Percentiles rank a stretch among this genome's conserved stretches.
Evolutionary conservation across 2,797 vertebrate species (phyloP).

Genomic region (Acrossocheilus fasciatus): DNA sequence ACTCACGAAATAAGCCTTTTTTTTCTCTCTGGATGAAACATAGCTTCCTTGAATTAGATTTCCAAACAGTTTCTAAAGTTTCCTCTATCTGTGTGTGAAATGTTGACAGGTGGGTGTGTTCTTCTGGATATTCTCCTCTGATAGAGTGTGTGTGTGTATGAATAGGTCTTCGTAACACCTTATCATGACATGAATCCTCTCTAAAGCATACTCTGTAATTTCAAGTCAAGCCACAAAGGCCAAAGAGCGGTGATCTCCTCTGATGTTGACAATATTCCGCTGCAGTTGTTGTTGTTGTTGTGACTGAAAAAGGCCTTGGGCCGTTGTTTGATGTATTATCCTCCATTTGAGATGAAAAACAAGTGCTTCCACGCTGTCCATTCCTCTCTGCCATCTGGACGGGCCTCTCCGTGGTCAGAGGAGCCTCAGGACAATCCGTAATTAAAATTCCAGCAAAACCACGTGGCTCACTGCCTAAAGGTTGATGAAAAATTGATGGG

Average conservation of each 20-base stretch:
- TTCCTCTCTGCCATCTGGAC: slow-evolving; percentile 49
- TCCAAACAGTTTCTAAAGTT: not conserved
- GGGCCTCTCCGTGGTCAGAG: slow-evolving; percentile 53
- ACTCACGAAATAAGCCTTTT: not conserved
- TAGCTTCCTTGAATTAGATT: not conserved
- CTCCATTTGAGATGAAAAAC: slow-evolving; percentile 60
- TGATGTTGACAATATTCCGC: slow-evolving; percentile 51
- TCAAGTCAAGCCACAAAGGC: slow-evolving; percentile 36
- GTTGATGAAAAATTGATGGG: slow-evolving; percentile 68
- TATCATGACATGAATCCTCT: slow-evolving; percentile 25
- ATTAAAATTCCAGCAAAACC: slow-evolving; percentile 67
- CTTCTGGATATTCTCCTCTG: not conserved
- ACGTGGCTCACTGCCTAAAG: slow-evolving; percentile 61
- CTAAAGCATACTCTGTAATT: slow-evolving; percentile 8
- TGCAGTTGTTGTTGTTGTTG: slow-evolving; percentile 46
- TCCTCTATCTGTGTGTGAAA: not conserved
- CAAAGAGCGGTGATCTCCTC: slow-evolving; percentile 40
- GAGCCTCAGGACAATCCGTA: slow-evolving; percentile 61
- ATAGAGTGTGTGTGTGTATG: slow-evolving; percentile 7
- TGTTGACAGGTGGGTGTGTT: not conserved
- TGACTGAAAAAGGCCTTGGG: slow-evolving; percentile 57
- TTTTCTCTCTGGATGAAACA: not conserved
- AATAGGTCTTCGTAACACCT: slow-evolving; percentile 35
- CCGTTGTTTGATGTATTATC: slow-evolving; percentile 59
- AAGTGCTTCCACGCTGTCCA: slow-evolving; percentile 44